Evolutionary conservation across 2,888 invertebrate genomes (phyloP), one percentile per base, ranked within the genome.

Genomic region (Zhengitettix transpicula): DNA sequence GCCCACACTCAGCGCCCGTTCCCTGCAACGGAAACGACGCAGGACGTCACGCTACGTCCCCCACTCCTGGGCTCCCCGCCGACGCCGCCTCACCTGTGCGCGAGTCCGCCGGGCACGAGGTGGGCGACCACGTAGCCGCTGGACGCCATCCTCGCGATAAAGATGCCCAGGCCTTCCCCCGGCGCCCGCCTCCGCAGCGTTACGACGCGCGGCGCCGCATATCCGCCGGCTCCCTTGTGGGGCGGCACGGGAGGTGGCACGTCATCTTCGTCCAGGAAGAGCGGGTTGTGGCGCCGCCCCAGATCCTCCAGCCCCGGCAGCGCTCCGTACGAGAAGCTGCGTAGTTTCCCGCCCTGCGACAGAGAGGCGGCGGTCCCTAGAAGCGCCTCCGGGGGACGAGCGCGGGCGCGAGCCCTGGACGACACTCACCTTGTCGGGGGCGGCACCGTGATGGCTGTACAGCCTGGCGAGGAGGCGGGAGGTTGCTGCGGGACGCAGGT

Each of bases 241-340:
- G 71, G 66, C 75, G 76, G 12, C 75, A 77, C 59, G 75, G 78
- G 73, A 71, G 65, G 76, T 72, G 57, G 70, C 69, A 60, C 57
- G 15, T 59, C 64, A 7, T 63, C 63, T 52, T 81, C 80, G 65
- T 83, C 81, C 64, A 82, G 80, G 69, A 81, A 84, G 11, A 84
- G 74, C 1, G 84, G 80, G 68, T 78, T 79, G 63, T 79, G 78
- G 67, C 66, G 65, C 57, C 66, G 65, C 59, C 83, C 80, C 65
- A 86, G 81, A 68, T 85, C 85, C 64, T 85, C 85, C 64, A 86
- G 72, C 0, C 84, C 85, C 1, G 86, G 85, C 61, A 86, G 72
- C 11, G 85, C 82, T 1, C 87, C 86, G 67, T 85, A 86, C 0
- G 86, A 86, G 70, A 86, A 85, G 69, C 86, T 86, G 51, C 86